phyloP scores from a whole-genome alignment of 2,888 invertebrate species.

The Serrognathus titanus region DNA sequence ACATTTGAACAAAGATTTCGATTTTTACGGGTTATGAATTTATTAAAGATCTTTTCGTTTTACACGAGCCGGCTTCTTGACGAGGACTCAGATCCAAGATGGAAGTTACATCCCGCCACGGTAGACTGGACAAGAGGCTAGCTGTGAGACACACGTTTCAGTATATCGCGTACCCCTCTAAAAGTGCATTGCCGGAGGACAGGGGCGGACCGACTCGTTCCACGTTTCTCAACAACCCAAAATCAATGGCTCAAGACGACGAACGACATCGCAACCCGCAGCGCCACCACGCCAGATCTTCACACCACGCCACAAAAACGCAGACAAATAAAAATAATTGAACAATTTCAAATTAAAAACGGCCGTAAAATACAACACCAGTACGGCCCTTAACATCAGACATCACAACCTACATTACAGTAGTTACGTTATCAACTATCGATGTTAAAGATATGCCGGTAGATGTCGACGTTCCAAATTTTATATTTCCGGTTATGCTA shows the following conservation, averaged over 20 bases:
- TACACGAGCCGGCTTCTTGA: constrained; percentile 70
- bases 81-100: constrained; percentile 71
- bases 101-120: constrained; percentile 71
- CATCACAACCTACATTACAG: too few relatives aligned
- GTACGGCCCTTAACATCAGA: too few relatives aligned
- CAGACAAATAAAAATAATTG: too few relatives aligned
- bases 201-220: constrained; percentile 45
- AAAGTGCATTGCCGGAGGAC: constrained; percentile 54
- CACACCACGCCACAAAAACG: too few relatives aligned
- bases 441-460: too few relatives aligned
- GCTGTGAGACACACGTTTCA: constrained; percentile 44
- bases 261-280: not conserved
- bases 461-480: too few relatives aligned
- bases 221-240: not conserved
- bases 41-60: constrained; percentile 43
- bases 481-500: too few relatives aligned
- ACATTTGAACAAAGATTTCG: constrained; percentile 32
- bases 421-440: too few relatives aligned
- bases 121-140: constrained; percentile 51
- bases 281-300: too few relatives aligned
- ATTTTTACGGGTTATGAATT: constrained; percentile 16
- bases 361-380: too few relatives aligned
- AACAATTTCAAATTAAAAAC: too few relatives aligned
- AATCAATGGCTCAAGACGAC: not conserved
- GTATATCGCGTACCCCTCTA: constrained; percentile 54